Evolutionary conservation across 2,888 invertebrate genomes (phyloP).

Genomic region (Tenthredo scrophulariae): DNA sequence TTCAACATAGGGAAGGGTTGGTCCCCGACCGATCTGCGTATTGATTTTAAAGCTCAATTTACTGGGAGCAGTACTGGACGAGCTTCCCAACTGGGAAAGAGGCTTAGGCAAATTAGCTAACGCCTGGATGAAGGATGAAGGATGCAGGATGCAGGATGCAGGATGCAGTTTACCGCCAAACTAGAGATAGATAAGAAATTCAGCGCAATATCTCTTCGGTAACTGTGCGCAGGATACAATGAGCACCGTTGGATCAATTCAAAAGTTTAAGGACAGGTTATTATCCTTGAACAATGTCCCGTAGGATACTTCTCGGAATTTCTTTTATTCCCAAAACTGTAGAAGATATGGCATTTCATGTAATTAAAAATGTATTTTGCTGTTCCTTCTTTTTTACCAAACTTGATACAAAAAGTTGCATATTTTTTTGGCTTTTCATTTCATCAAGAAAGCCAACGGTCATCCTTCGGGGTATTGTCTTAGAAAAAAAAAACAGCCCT

Average conservation of each 20-base stretch:
- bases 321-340: too few relatives aligned
- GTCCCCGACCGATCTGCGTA: constrained; percentile 36
- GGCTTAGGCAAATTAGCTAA: constrained; percentile 31
- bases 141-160: constrained; percentile 18
- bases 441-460: too few relatives aligned
- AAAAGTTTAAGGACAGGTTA: too few relatives aligned
- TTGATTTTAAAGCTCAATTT: constrained; percentile 43
- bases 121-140: constrained; percentile 10
- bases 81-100: background rate
- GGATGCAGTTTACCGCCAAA: background rate
- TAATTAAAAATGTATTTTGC: too few relatives aligned
- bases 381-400: too few relatives aligned
- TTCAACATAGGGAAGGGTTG: constrained; percentile 35
- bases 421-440: too few relatives aligned
- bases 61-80: constrained; percentile 17
- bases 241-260: too few relatives aligned
- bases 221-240: background rate
- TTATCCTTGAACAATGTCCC: too few relatives aligned
- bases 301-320: too few relatives aligned
- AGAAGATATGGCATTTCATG: too few relatives aligned
- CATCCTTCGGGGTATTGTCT: background rate
- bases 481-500: background rate
- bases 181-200: background rate
- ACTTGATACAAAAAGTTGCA: too few relatives aligned
- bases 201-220: background rate